Percentiles rank a stretch among this genome's conserved stretches.
Evolutionary conservation across 2,113 vertebrate genomes (phyloP).

Genomic region (Bubo blakistoni): DNA sequence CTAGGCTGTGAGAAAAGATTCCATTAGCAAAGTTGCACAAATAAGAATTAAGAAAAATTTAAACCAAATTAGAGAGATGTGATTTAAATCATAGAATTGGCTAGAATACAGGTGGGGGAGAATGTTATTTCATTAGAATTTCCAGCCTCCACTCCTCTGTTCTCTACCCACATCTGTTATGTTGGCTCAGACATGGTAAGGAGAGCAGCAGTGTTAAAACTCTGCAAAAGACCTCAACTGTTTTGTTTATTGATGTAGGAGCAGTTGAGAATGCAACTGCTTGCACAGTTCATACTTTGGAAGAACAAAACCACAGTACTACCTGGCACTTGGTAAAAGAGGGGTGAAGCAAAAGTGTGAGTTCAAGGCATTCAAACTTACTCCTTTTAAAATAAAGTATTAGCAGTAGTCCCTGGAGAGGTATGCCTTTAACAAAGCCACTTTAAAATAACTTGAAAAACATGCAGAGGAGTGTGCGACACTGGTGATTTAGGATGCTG

Average conservation of each 20-base stretch:
- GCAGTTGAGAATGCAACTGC: background rate
- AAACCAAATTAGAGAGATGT: background rate
- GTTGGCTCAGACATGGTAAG: background rate
- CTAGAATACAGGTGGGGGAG: background rate
- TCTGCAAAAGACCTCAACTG: background rate
- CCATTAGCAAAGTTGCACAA: background rate
- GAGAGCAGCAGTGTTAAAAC: slow-evolving; percentile 2
- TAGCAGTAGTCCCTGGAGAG: background rate
- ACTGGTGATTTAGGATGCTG: slow-evolving; percentile 4
- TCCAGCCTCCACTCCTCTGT: slow-evolving; percentile 2
- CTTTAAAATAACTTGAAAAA: background rate
- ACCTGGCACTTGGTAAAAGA: background rate
- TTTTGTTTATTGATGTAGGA: background rate
- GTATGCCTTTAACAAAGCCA: background rate
- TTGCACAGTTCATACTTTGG: background rate
- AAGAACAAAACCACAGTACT: background rate
- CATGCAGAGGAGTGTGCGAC: background rate
- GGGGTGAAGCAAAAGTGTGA: background rate
- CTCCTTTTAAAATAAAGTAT: background rate
- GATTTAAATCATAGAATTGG: background rate
- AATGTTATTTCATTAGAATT: background rate
- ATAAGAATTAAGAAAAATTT: background rate
- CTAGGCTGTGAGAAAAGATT: slow-evolving; percentile 31
- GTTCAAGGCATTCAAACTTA: background rate
- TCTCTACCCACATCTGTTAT: slow-evolving; percentile 3